Conservation (phyloP, 2,113 vertebrate species). For the Apaloderma vittatum region DNA sequence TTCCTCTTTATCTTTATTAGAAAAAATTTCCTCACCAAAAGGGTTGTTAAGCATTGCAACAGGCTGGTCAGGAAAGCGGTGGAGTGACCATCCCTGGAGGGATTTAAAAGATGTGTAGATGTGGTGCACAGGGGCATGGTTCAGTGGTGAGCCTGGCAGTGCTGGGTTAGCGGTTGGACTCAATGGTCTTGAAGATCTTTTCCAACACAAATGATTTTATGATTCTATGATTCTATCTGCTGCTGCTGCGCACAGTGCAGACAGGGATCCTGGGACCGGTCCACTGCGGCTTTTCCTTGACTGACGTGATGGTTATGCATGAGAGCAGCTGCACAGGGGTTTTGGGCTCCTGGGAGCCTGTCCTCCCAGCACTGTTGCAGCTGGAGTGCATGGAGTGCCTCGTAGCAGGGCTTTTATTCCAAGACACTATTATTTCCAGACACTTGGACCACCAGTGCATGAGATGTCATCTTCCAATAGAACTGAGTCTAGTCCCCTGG, state of each 20-base stretch:
- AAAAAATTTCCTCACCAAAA: too few species aligned
- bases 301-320: background rate
- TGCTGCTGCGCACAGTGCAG: background rate
- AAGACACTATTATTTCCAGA: background rate
- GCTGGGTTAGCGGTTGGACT: too few species aligned
- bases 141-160: too few species aligned
- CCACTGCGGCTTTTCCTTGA: background rate
- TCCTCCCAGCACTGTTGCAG: accelerated
- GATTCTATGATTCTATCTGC: background rate
- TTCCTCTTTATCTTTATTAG: background rate
- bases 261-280: accelerated
- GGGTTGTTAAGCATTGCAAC: too few species aligned
- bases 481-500: background rate
- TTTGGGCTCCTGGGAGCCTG: background rate
- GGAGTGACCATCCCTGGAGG: too few species aligned
- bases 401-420: background rate
- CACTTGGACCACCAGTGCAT: accelerated
- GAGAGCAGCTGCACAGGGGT: background rate
- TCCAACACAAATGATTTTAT: too few species aligned
- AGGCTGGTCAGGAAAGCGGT: too few species aligned
- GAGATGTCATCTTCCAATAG: background rate
- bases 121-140: too few species aligned
- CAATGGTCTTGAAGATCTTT: too few species aligned
- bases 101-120: too few species aligned
- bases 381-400: background rate